phyloP scores from a whole-genome alignment of 2,888 invertebrate genomes.

The Junonia oenone region DNA sequence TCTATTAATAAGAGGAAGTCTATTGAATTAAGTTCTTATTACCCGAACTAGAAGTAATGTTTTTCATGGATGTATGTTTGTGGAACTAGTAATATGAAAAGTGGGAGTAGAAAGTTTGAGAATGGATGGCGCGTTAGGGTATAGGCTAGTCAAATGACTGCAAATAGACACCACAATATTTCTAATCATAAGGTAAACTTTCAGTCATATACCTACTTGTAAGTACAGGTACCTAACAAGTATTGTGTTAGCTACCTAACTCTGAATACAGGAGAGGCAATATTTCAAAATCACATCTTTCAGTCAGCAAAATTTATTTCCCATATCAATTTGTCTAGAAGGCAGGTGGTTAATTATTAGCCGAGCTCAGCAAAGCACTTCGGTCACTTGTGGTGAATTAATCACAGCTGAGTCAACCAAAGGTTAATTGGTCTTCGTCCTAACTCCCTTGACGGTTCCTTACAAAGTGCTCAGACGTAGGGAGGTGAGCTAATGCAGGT shows the following conservation, averaged over 20 bases:
- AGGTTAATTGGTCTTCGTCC: conserved; percentile 45
- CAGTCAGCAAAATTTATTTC: background rate
- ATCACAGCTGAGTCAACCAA: conserved; percentile 57
- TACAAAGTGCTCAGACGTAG: conserved; percentile 35
- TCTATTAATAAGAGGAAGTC: conserved; percentile 2
- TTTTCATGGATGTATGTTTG: no score
- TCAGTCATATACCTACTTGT: no score
- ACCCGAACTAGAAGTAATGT: no score
- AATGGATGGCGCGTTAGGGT: no score
- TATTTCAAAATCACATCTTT: background rate
- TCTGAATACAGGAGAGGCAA: no score
- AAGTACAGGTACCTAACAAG: no score
- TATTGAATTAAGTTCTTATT: background rate
- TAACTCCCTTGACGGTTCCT: conserved; percentile 39
- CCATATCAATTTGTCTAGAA: background rate
- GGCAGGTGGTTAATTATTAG: conserved; percentile 8
- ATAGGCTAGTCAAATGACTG: no score
- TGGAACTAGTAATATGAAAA: no score
- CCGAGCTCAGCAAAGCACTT: conserved; percentile 25
- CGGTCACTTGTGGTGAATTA: conserved; percentile 54
- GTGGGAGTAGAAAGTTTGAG: no score
- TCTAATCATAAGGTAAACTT: no score
- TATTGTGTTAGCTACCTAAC: no score
- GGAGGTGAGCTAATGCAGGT: conserved; percentile 2
- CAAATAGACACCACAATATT: no score